Base-by-base conservation (phyloP, 2,113 vertebrate species). In the Plecotus auritus region DNA sequence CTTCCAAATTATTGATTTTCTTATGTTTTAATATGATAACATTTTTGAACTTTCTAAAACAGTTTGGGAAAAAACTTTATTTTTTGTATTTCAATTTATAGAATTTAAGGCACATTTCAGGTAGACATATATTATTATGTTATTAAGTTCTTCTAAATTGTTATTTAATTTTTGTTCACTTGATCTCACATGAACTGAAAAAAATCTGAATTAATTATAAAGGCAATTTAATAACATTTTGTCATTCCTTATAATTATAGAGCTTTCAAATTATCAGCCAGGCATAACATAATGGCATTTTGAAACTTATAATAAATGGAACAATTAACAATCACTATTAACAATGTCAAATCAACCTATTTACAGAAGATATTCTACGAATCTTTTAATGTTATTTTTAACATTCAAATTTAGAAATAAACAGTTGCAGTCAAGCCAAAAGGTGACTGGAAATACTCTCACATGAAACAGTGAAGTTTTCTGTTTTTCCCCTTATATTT, bases 201-300 rank as follows among this genome's bases (percentile, higher is more conserved):
- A 77, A 90, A 95, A 87, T 8, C 16, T 91, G 67, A 93, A 73
- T 77, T 95, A 84, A 92, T 85, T 97, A 32, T 72, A 69, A 20
- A 73, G 18, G 7, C 16, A 94, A 77, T 88, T 97, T 85, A 64
- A 78, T 95, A 91, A 69, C 22, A 88, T 91, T 89, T 95, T 95
- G 32, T 35, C 64, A 78, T 51, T 85, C 47, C 22, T 92, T 85
- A 61, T 88, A 88, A 85, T 95, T 85, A 73, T 32, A 83, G 77
- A 69, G 32, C 35, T 97, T 96, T 91, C 23, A 95, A 9, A 3
- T 85, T 82, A 73, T 64, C n/a, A 80, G 40, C 42, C 17, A 92
- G 26, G 54, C 11, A 78, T 88, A 76, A 61, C 42, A 37, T 2
- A 89, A 26, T 94, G 45, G 49, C 35, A 91, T 64, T 93, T 87